phyloP scores from a whole-genome alignment of 2,888 invertebrate genomes.

The Ophion costatus region DNA sequence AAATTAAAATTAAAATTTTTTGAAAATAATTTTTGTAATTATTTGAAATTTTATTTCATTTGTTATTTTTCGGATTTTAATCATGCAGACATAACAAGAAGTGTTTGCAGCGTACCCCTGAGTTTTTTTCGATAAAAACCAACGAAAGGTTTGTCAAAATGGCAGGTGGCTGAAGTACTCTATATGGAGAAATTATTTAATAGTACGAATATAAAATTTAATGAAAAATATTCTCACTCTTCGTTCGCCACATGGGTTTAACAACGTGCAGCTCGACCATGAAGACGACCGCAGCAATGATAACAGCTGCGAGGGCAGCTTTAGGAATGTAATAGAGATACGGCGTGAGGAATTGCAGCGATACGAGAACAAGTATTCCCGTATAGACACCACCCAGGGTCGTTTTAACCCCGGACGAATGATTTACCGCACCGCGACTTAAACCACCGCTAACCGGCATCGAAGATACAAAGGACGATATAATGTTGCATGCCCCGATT shows the following conservation, averaged over 20 bases:
- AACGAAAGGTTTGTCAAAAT: too few species aligned
- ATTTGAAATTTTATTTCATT: too few species aligned
- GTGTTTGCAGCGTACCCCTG: too few species aligned
- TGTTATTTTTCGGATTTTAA: too few species aligned
- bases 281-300: conserved; percentile 89
- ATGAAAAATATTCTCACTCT: conserved; percentile 84
- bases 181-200: conserved; percentile 83
- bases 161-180: conserved; percentile 81
- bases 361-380: conserved; percentile 85
- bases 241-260: conserved; percentile 88
- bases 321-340: conserved; percentile 88
- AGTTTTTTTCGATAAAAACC: too few species aligned
- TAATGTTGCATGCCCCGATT: conserved; percentile 87
- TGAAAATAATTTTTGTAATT: neutral
- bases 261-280: conserved; percentile 88
- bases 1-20: too few species aligned
- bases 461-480: conserved; percentile 88
- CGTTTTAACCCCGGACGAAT: conserved; percentile 89
- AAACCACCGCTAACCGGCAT: conserved; percentile 88
- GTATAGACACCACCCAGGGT: conserved; percentile 88
- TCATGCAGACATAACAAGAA: too few species aligned
- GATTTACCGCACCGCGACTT: conserved; percentile 88
- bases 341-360: conserved; percentile 87
- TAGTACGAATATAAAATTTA: conserved; percentile 9
- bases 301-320: conserved; percentile 88